phyloP scores from a whole-genome alignment of 2,113 vertebrate species.

The Heterotilapia buettikoferi region DNA sequence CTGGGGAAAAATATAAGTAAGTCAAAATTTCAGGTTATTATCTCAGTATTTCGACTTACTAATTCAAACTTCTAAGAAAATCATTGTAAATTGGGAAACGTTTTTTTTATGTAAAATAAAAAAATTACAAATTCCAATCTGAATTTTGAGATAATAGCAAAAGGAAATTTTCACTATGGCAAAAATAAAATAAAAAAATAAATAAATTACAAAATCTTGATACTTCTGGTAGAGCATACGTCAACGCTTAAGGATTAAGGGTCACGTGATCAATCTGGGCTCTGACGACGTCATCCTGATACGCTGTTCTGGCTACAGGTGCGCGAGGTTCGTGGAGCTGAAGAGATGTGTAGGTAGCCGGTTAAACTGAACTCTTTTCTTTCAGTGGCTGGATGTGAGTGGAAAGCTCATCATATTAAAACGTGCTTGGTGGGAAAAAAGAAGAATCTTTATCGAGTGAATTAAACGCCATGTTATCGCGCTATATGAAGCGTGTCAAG shows the following conservation, averaged over 20 bases:
- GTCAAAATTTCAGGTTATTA: neutral
- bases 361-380: neutral
- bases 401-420: neutral
- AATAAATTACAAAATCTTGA: neutral
- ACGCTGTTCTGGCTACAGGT: neutral
- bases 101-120: neutral
- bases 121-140: neutral
- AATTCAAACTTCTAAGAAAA: neutral
- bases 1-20: neutral
- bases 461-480: conserved; percentile 34
- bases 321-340: neutral
- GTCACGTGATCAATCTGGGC: neutral
- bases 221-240: neutral
- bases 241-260: neutral
- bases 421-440: neutral
- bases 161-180: neutral
- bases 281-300: neutral
- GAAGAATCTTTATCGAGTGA: neutral
- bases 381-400: neutral
- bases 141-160: neutral
- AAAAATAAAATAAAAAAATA: neutral
- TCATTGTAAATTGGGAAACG: neutral
- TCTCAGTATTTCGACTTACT: neutral
- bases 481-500: conserved; percentile 61
- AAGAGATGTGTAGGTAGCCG: neutral